Evolutionary conservation across 2,888 invertebrate species (phyloP).

Genomic region (Tenthredo distinguenda): DNA sequence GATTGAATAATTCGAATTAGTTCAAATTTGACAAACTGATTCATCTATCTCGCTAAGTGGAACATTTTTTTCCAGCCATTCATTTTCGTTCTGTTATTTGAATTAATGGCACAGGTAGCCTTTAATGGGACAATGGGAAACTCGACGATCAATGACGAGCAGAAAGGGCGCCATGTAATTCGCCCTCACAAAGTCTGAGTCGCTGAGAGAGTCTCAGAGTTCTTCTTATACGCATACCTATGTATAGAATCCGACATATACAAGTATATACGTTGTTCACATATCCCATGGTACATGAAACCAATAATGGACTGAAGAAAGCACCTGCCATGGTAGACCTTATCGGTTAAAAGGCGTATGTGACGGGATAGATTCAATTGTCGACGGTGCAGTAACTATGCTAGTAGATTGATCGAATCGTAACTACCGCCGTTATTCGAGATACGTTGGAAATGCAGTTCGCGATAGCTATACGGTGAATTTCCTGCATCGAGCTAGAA

Average conservation of each 20-base stretch:
- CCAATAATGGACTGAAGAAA: conserved; percentile 1
- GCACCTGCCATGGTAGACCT: conserved; percentile 2
- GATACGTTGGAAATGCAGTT: conserved; percentile 1
- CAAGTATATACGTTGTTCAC: not conserved
- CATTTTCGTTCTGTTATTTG: not conserved
- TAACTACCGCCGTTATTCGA: not conserved
- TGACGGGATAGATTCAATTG: conserved; percentile 24
- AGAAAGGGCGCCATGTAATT: not conserved
- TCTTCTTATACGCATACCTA: not conserved
- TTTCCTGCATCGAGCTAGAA: not conserved
- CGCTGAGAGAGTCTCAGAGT: not conserved
- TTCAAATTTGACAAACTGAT: not conserved
- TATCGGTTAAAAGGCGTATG: conserved; percentile 12
- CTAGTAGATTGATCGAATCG: conserved; percentile 36
- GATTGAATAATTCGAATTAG: not conserved
- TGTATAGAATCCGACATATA: not conserved
- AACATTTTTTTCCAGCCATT: not conserved
- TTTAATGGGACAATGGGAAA: not conserved
- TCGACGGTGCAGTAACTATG: not conserved
- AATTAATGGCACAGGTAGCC: not conserved
- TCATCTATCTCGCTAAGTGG: not conserved
- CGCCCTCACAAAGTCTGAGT: not conserved
- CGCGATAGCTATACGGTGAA: not conserved
- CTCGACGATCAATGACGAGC: conserved; percentile 24
- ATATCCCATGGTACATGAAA: not conserved